Base-by-base conservation (phyloP, 2,113 vertebrate genomes). In the Phyllopteryx taeniolatus region DNA sequence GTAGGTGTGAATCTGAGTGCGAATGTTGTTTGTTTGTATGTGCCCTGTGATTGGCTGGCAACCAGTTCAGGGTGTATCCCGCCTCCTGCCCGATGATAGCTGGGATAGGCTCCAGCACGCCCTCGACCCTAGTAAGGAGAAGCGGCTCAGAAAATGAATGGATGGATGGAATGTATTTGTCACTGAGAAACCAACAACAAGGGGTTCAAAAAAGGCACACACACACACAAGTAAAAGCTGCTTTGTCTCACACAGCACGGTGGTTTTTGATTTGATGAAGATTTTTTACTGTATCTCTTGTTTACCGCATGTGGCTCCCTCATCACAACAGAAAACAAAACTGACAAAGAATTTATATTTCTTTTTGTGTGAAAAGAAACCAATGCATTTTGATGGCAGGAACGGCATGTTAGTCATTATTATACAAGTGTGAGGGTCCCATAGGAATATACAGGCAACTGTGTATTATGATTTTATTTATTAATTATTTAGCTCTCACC, bases 81-180 rank as follows among this genome's bases (percentile, higher is more conserved):
- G n/a, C n/a, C n/a, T n/a, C n/a, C n/a, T n/a, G n/a, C n/a, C n/a
- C n/a, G n/a, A n/a, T n/a, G n/a, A n/a, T n/a, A n/a, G n/a, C n/a
- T n/a, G n/a, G n/a, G n/a, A n/a, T n/a, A n/a, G n/a, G n/a, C n/a
- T n/a, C n/a, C n/a, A n/a, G n/a, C n/a, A n/a, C n/a, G n/a, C n/a
- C n/a, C n/a, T n/a, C n/a, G n/a, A n/a, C n/a, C n/a, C n/a, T n/a
- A n/a, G n/a, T n/a, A n/a, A n/a, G n/a, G n/a, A n/a, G n/a, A n/a
- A n/a, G n/a, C n/a, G n/a, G n/a, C n/a, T n/a, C n/a, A n/a, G n/a
- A n/a, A n/a, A n/a, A n/a, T n/a, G n/a, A n/a, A n/a, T n/a, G n/a
- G n/a, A n/a, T n/a, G n/a, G n/a, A n/a, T n/a, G n/a, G 85, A 88
- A 84, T 86, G 77, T 81, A 81, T 70, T 87, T 79, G 53, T 78